Base-by-base conservation (phyloP, 1,140 invertebrate species). In the Nasonia vitripennis region DNA sequence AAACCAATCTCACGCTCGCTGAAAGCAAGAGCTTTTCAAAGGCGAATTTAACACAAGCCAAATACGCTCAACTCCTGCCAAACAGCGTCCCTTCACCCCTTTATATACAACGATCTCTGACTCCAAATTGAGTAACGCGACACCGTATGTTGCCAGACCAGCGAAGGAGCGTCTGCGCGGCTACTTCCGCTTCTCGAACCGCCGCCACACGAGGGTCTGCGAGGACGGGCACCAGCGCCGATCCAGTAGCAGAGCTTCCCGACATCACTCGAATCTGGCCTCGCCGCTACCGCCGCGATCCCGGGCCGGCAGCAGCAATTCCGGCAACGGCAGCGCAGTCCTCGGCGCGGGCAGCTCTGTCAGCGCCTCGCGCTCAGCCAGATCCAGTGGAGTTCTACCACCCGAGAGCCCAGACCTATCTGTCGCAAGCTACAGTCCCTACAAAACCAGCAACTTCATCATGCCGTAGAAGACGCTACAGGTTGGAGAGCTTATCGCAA, bases 121-220 rank as follows among this genome's bases (percentile, higher is more conserved):
- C 51, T 17, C 51, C 14, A 55, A 55, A 14, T 55, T 55, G 17
- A 17, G 51, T 55, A 55, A 62, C 55, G 1, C 20, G 55, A 20
- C 20, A 62, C 4, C 41, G 41, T 85, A 68, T 88, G 74, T 80
- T 90, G 90, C 11, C 90, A 95, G 94, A 81, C 91, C 93, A 6
- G 94, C 95, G 27, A 95, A 95, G 87, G 95, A 96, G 88, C 92
- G 95, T 51, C 90, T 96, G 0, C 92, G 93, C n/a, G 95, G 95
- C 55, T 96, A 95, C 88, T 95, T 96, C 86, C 94, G 95, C 2
- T 94, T 95, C 86, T 94, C 93, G 45, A 92, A 82, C 68, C 78
- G 85, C 5, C 82, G 67, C 12, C 67, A 84, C n/a, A 67, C 31
- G 2, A 17, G 31, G 27, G 71, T 51, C 48, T 70, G 51, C 23